Percentiles rank a stretch among this genome's conserved stretches.
phyloP scores from a whole-genome alignment of 1,140 invertebrate species.

The Eriosoma lanigerum region DNA sequence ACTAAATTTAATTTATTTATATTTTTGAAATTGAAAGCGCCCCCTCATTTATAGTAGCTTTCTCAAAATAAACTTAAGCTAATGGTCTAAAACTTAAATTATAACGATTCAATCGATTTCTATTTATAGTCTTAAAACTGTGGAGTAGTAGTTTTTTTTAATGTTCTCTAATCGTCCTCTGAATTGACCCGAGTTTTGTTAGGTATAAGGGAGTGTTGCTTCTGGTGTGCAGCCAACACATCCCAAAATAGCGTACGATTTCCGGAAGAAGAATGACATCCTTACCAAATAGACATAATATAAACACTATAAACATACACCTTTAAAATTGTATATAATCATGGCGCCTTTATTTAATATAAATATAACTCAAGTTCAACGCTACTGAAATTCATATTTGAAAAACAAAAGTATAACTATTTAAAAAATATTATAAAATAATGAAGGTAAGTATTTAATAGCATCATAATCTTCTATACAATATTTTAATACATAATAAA shows the following conservation, averaged over 20 bases:
- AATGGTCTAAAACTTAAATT: background rate
- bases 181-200: conserved; percentile 5
- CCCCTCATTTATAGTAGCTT: background rate
- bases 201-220: background rate
- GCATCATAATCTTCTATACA: too few species aligned
- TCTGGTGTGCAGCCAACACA: background rate
- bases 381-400: background rate
- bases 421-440: too few species aligned
- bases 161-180: conserved; percentile 4
- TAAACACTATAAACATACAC: background rate
- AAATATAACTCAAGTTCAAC: background rate
- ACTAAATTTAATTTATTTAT: background rate
- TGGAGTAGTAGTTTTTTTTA: conserved; percentile 4
- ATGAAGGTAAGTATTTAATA: too few species aligned
- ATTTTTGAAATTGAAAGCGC: background rate
- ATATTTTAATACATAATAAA: too few species aligned
- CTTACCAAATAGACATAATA: background rate
- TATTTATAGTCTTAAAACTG: background rate
- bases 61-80: background rate
- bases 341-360: background rate
- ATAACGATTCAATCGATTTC: background rate
- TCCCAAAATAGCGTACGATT: conserved; percentile 17
- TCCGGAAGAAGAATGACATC: background rate
- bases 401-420: background rate
- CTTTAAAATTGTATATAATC: background rate